Percentiles rank a stretch among this genome's conserved stretches.
Evolutionary conservation across 2,113 vertebrate species (phyloP).

Genomic region (Anoura caudifer): DNA sequence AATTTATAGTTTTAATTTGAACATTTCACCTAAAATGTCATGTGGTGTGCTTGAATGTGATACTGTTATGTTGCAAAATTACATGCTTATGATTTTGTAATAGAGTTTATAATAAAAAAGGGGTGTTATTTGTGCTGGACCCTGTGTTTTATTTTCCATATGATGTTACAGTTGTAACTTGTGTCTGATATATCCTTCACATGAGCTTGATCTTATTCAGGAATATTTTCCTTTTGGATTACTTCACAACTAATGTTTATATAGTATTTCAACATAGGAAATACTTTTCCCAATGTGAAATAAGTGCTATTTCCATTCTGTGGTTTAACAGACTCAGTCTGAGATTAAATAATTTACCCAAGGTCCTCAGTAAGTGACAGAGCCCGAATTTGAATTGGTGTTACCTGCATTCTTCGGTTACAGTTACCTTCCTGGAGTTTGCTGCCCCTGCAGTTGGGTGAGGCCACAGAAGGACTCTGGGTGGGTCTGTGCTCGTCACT

Average conservation of each 20-base stretch:
- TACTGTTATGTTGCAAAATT: no score
- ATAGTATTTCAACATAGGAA: not conserved
- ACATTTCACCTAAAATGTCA: no score
- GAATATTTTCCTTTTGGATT: constrained; percentile 11
- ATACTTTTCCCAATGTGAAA: not conserved
- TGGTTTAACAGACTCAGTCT: not conserved
- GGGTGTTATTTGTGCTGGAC: no score
- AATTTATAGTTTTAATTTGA: no score
- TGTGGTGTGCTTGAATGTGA: no score
- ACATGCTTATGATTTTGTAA: no score
- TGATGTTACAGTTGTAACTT: not conserved
- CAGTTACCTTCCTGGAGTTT: not conserved
- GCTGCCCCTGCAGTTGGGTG: no score
- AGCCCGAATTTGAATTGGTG: not conserved
- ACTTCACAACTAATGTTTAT: not conserved
- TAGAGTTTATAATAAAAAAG: no score
- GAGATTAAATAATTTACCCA: not conserved
- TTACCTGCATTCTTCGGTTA: not conserved
- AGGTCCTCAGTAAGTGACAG: not conserved
- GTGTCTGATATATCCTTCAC: not conserved
- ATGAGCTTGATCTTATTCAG: not conserved
- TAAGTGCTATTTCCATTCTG: not conserved
- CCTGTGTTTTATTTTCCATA: not conserved
- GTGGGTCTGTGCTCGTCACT: not conserved
- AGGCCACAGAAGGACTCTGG: not conserved